phyloP scores from a whole-genome alignment of 2,797 vertebrate species.

The Denticeps clupeoides region DNA sequence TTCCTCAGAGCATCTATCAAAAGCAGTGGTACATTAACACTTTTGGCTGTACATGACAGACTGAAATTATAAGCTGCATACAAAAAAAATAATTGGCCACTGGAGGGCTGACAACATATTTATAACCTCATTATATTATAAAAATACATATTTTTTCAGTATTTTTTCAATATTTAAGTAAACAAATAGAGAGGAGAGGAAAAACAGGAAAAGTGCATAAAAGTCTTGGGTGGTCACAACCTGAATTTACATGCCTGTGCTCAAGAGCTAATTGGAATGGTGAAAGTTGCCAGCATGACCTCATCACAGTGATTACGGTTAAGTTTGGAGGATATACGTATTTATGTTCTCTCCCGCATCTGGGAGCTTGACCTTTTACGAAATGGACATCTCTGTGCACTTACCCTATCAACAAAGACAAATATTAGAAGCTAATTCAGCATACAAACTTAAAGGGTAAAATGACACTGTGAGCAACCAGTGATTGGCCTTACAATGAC shows the following conservation, averaged over 20 bases:
- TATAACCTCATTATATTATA: too few relatives aligned
- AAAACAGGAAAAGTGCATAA: neutral
- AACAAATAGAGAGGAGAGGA: too few relatives aligned
- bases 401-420: neutral
- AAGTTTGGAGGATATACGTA: neutral
- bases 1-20: too few relatives aligned
- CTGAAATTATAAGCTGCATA: too few relatives aligned
- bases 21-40: too few relatives aligned
- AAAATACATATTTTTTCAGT: too few relatives aligned
- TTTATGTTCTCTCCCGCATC: neutral
- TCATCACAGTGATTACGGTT: neutral
- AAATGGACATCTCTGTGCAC: neutral
- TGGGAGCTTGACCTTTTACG: conserved; percentile 5
- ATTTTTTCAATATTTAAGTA: too few relatives aligned
- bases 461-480: neutral
- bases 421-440: neutral
- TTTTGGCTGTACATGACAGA: too few relatives aligned
- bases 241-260: neutral
- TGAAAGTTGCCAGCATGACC: neutral
- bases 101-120: too few relatives aligned
- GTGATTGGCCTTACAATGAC: neutral
- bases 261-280: neutral
- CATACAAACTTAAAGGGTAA: neutral
- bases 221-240: neutral
- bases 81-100: too few relatives aligned